phyloP scores from a whole-genome alignment of 2,888 invertebrate species.

The Rhogogaster chlorosoma region DNA sequence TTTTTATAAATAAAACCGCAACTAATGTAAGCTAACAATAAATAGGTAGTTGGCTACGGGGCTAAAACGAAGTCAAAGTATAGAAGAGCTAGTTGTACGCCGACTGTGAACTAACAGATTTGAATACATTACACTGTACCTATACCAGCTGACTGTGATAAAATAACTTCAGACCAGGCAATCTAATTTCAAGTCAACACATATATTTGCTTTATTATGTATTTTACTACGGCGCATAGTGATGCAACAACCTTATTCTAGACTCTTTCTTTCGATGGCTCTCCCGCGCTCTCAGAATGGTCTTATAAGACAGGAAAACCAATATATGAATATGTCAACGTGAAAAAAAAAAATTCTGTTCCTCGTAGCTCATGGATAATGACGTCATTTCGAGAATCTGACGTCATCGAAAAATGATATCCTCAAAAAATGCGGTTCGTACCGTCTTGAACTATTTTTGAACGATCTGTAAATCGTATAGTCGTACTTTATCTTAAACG shows the following conservation, averaged over 20 bases:
- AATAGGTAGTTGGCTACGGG: neutral
- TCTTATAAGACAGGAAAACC: neutral
- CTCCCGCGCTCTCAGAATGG: neutral
- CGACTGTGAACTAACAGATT: constrained; percentile 34
- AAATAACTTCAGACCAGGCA: constrained; percentile 28
- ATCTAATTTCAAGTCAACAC: constrained; percentile 25
- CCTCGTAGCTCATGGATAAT: too few relatives aligned
- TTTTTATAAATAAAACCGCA: constrained; percentile 5
- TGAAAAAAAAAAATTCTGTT: too few relatives aligned
- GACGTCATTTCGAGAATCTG: too few relatives aligned
- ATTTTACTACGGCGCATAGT: neutral
- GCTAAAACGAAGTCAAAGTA: constrained; percentile 22
- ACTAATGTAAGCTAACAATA: constrained; percentile 27
- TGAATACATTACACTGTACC: constrained; percentile 27
- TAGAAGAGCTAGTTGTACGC: constrained; percentile 13
- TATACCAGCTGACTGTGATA: constrained; percentile 24
- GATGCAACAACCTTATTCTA: neutral
- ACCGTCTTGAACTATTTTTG: neutral
- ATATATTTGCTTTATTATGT: constrained; percentile 15
- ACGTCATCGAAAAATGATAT: too few relatives aligned
- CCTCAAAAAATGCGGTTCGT: neutral
- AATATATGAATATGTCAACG: neutral
- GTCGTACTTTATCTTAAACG: neutral
- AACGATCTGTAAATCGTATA: neutral
- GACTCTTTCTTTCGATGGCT: neutral